A percentile compares a stretch with the other conserved stretches of the same genome.
These are phyloP conservation scores for Troilus luridus DNA, from an alignment of 2,888 invertebrate species.

Conservation along the genomic window DNA sequence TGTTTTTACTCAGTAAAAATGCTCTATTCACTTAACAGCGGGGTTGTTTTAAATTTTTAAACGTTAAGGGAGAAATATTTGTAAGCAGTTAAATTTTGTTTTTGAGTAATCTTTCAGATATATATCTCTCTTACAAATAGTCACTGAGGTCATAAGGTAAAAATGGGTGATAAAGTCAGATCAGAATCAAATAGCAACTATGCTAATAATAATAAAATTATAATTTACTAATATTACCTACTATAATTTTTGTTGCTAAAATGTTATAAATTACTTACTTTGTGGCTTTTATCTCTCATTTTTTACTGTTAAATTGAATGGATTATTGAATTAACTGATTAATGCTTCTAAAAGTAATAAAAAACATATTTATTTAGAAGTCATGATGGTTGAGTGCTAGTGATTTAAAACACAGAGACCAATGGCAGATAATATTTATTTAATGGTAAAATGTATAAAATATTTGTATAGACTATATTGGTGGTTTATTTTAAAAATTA, in stretches of 20 bases:
- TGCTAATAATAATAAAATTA: too few relatives aligned
- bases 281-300: background rate
- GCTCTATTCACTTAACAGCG: too few relatives aligned
- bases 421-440: background rate
- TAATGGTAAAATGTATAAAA: background rate
- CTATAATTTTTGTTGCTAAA: too few relatives aligned
- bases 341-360: background rate
- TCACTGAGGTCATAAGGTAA: too few relatives aligned
- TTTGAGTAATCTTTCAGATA: too few relatives aligned
- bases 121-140: too few relatives aligned
- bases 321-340: background rate
- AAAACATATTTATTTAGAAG: background rate
- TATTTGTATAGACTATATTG: background rate
- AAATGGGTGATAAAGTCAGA: too few relatives aligned
- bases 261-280: background rate
- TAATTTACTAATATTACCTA: too few relatives aligned
- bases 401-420: background rate
- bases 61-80: too few relatives aligned
- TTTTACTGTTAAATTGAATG: background rate
- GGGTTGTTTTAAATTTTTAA: too few relatives aligned
- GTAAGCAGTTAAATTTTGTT: too few relatives aligned
- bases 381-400: background rate
- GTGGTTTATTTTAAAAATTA: background rate
- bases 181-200: too few relatives aligned
- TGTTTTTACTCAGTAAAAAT: background rate